Evolutionary conservation across 2,888 invertebrate species (phyloP).

Genomic region (Philereme transversata): DNA sequence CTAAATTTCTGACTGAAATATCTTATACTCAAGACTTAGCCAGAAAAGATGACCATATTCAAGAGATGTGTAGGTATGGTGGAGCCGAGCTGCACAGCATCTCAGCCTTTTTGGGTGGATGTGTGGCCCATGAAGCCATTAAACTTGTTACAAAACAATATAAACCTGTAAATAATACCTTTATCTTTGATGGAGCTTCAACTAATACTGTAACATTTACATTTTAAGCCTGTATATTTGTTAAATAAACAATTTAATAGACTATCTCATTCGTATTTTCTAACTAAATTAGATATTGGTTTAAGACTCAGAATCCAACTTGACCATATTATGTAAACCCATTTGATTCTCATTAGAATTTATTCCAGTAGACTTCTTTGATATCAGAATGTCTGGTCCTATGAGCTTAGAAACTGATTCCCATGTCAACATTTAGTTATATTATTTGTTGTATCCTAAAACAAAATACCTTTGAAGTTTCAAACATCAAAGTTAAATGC

Average conservation of each 20-base stretch:
- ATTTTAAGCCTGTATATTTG: conserved; percentile 75
- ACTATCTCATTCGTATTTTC: conserved; percentile 29
- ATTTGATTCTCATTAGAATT: not conserved
- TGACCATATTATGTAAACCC: not conserved
- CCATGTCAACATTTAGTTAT: too few species aligned
- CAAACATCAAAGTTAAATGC: too few species aligned
- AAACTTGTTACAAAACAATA: conserved; percentile 98
- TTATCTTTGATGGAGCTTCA: conserved; percentile 97
- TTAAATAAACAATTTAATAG: conserved; percentile 44
- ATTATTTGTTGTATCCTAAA: too few species aligned
- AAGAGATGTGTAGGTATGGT: conserved; percentile 97
- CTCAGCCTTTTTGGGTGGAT: conserved; percentile 95
- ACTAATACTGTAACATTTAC: conserved; percentile 92
- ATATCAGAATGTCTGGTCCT: too few species aligned
- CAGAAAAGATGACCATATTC: conserved; percentile 94
- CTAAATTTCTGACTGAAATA: conserved; percentile 93
- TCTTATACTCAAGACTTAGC: conserved; percentile 88
- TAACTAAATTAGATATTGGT: not conserved
- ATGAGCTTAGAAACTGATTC: too few species aligned
- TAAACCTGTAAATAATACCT: conserved; percentile 97
- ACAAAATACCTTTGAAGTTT: too few species aligned
- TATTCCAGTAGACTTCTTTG: too few species aligned
- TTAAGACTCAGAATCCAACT: not conserved
- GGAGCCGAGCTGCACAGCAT: conserved; percentile 97
- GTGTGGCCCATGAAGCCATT: conserved; percentile 97